Conservation (phyloP, 2,797 vertebrate species). For the Anguilla obscura region DNA sequence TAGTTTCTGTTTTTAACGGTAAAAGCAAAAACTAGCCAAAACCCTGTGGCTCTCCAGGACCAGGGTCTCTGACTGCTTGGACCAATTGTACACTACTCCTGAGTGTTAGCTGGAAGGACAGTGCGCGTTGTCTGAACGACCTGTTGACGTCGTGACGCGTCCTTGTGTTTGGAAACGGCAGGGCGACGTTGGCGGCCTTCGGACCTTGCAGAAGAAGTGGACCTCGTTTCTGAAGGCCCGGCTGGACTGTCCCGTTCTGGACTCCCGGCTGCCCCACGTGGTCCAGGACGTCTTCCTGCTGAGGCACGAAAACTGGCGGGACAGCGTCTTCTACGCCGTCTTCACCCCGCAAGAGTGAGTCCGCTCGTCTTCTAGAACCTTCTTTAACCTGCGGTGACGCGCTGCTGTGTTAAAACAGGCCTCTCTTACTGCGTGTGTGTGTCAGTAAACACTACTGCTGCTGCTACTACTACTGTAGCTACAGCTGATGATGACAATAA, state of each 20-base stretch:
- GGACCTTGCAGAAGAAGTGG: slow-evolving; percentile 76
- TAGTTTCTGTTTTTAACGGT: too few relatives aligned
- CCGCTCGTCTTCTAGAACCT: too few relatives aligned
- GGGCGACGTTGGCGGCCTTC: slow-evolving; percentile 72
- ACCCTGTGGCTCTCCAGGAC: too few relatives aligned
- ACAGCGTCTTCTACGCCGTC: slow-evolving; percentile 74
- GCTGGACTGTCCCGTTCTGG: slow-evolving; percentile 71
- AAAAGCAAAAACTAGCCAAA: too few relatives aligned
- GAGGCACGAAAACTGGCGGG: slow-evolving; percentile 65
- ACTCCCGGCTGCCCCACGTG: slow-evolving; percentile 70
- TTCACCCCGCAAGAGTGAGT: slow-evolving; percentile 76
- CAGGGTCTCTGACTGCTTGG: not conserved
- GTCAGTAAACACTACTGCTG: not conserved
- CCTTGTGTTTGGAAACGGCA: slow-evolving; percentile 35
- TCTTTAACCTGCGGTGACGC: too few relatives aligned
- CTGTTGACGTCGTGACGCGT: not conserved
- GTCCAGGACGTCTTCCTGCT: slow-evolving; percentile 75
- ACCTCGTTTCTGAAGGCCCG: slow-evolving; percentile 78
- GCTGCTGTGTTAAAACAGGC: not conserved
- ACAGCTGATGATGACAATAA: too few relatives aligned
- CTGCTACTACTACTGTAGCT: too few relatives aligned
- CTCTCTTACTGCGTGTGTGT: not conserved
- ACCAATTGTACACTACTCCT: not conserved
- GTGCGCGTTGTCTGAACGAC: not conserved
- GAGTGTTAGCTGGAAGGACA: too few relatives aligned